Evolutionary conservation across 2,888 invertebrate genomes (phyloP), one percentile per base, ranked within the genome.

Genomic region (Hirtodrosophila confusa): DNA sequence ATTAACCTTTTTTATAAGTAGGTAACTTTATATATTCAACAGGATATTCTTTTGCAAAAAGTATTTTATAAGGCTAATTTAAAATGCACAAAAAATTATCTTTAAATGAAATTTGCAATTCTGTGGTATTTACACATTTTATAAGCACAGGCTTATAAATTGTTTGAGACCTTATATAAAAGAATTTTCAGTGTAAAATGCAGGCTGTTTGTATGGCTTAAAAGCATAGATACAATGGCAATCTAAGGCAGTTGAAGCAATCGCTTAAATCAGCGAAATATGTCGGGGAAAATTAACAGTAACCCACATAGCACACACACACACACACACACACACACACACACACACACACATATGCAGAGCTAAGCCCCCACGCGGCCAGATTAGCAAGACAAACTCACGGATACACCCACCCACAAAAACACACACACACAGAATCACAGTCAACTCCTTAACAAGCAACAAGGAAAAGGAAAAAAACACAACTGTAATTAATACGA

Each of bases 401-500:
- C 31, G 7, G 31, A 31, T 31, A 31, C 31, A 31, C 31, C 29
- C 24, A n/a, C 7, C 12, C 27, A 9, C 39, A 23, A 3, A 24
- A 9, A 41, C 40, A 35, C 31, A 61, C 58, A 60, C 54, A 49
- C 24, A 40, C 57, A 47, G 36, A 37, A 29, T n/a, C 29, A 41
- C 3, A 45, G 10, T 9, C 27, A 48, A 55, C 69, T 78, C 62
- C 72, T 77, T 76, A 70, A 69, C 62, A 60, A 62, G 56, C 39
- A 45, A 31, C n/a, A 12, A 17, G 12, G 11, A 35, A 58, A 61
- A 31, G 31, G 31, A n/a, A 35, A 35, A 58, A 58, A 68, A 61
- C 45, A 65, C 55, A 80, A 63, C 69, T 79, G 68, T 83, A 80
- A 80, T 80, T 80, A 80, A 80, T 80, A 69, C 66, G 74, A 73